Percentiles rank a stretch among this genome's conserved stretches.
Conservation (phyloP, 2,113 vertebrate species). For the Acinonyx jubatus region DNA sequence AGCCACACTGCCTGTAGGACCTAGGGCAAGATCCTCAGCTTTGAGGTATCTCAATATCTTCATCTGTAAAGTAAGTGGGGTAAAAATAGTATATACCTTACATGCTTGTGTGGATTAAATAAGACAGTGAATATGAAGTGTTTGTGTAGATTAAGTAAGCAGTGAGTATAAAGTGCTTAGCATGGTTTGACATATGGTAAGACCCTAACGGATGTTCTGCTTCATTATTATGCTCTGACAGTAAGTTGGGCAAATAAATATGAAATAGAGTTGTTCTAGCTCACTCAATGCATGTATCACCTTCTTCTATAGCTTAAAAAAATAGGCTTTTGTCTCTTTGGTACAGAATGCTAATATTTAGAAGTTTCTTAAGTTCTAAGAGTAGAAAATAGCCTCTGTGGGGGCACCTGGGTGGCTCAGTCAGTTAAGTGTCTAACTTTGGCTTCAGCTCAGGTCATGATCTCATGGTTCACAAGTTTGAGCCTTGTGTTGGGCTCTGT, state of each 20-base stretch:
- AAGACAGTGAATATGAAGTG: neutral
- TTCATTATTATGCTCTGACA: neutral
- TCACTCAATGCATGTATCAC: neutral
- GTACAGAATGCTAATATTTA: neutral
- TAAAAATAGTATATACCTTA: neutral
- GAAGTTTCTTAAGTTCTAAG: slow-evolving; percentile 35
- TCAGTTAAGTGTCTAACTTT: no score
- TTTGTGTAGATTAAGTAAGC: neutral
- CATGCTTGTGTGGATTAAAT: neutral
- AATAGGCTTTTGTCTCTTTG: neutral
- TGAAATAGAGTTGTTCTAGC: neutral
- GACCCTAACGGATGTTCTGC: neutral
- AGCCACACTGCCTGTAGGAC: neutral
- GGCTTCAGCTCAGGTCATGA: no score
- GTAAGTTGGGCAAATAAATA: neutral
- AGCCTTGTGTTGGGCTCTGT: no score
- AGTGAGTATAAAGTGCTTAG: neutral
- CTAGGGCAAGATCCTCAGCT: neutral
- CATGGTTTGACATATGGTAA: neutral
- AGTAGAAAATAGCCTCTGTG: neutral
- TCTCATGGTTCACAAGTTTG: no score
- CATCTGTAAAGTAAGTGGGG: neutral
- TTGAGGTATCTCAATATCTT: neutral
- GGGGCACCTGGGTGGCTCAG: no score
- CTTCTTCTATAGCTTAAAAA: neutral